These are phyloP conservation scores for Alectoris magna DNA, from an alignment of 2,797 vertebrate species.

Conservation along the genomic window DNA sequence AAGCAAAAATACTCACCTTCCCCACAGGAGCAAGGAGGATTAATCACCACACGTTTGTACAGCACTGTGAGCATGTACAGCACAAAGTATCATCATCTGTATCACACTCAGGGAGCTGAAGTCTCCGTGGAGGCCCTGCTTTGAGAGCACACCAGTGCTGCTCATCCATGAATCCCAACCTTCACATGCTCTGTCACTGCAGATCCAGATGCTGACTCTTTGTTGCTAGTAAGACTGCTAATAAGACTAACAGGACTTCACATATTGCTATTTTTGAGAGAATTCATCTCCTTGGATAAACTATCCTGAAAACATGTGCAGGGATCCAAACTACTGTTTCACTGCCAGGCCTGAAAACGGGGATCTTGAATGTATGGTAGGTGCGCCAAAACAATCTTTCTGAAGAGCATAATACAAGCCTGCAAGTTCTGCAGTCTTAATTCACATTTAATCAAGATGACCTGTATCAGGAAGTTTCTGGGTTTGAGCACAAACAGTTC, in stretches of 20 bases:
- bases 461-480: background rate
- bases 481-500: background rate
- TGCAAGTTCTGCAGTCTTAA: background rate
- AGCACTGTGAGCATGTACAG: background rate
- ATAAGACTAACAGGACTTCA: background rate
- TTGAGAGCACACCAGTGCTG: fast-evolving
- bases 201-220: background rate
- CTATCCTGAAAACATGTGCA: background rate
- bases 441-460: background rate
- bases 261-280: background rate
- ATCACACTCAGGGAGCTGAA: background rate
- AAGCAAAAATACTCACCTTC: background rate
- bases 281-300: background rate
- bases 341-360: background rate
- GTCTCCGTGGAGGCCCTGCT: background rate
- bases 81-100: background rate
- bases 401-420: background rate
- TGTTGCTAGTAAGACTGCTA: background rate
- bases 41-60: background rate
- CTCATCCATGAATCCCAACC: background rate
- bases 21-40: background rate
- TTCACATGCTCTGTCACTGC: background rate
- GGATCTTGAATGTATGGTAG: background rate
- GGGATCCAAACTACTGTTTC: background rate
- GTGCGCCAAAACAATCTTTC: background rate